phyloP scores from a whole-genome alignment of 2,888 invertebrate genomes.

The Microchrysa polita region DNA sequence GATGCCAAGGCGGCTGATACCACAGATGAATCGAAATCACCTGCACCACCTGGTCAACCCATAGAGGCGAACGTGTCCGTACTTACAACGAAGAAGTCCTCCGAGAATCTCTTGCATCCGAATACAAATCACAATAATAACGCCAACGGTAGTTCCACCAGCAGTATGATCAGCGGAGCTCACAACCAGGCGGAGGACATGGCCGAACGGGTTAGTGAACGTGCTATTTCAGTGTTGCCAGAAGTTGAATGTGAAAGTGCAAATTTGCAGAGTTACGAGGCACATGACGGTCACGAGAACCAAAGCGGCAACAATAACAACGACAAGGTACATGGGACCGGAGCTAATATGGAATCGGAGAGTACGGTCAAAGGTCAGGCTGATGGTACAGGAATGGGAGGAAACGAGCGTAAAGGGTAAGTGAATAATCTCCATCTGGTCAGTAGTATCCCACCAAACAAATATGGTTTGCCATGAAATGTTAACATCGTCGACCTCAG shows the following conservation, averaged over 20 bases:
- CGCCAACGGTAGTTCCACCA: constrained; percentile 44
- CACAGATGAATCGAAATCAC: constrained; percentile 57
- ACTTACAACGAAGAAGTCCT: constrained; percentile 52
- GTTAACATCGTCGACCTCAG: too few relatives aligned
- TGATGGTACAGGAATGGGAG: not conserved
- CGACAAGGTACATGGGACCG: constrained; percentile 5
- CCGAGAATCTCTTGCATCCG: constrained; percentile 42
- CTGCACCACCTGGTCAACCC: constrained; percentile 59
- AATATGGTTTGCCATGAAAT: too few relatives aligned
- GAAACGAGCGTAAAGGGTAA: not conserved
- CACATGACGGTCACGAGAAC: constrained; percentile 59
- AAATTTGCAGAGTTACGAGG: constrained; percentile 62
- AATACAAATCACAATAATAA: constrained; percentile 47
- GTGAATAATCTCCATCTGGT: too few relatives aligned
- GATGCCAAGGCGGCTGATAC: constrained; percentile 50
- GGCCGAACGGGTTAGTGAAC: constrained; percentile 63
- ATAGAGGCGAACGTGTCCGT: constrained; percentile 63
- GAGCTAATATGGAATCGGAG: constrained; percentile 37
- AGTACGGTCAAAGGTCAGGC: constrained; percentile 35
- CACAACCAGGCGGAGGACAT: constrained; percentile 52
- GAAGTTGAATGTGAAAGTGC: constrained; percentile 72
- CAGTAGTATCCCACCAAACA: too few relatives aligned
- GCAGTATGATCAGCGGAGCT: constrained; percentile 33
- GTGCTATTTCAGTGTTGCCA: constrained; percentile 68
- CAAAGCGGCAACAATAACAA: constrained; percentile 62